Evolutionary conservation across 2,113 vertebrate genomes (phyloP).

Genomic region (Tor tambroides): DNA sequence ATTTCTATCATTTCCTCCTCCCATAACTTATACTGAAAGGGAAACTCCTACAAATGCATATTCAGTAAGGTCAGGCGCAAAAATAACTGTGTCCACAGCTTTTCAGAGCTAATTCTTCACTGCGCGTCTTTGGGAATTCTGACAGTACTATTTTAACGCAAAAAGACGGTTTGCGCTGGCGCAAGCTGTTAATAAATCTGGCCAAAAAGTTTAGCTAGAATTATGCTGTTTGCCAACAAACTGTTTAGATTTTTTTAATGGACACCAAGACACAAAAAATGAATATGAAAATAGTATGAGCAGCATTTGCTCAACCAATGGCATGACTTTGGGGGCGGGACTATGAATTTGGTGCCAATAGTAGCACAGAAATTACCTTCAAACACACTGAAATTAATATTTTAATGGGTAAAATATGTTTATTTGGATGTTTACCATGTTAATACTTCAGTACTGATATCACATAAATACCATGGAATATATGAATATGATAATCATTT

Average conservation of each 20-base stretch:
- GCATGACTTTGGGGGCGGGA: not conserved
- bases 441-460: not conserved
- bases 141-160: too few relatives aligned
- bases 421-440: not conserved
- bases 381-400: not conserved
- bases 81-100: too few relatives aligned
- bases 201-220: too few relatives aligned
- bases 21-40: too few relatives aligned
- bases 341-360: not conserved
- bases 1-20: too few relatives aligned
- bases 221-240: too few relatives aligned
- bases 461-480: not conserved
- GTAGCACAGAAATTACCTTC: not conserved
- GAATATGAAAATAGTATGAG: not conserved
- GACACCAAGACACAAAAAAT: not conserved
- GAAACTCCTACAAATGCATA: too few relatives aligned
- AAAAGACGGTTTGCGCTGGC: too few relatives aligned
- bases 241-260: not conserved
- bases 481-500: not conserved
- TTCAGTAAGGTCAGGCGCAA: too few relatives aligned
- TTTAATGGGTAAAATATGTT: not conserved
- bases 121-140: too few relatives aligned
- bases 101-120: too few relatives aligned
- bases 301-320: not conserved
- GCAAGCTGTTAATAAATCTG: too few relatives aligned